These are phyloP conservation scores for Agrotis puta DNA, from an alignment of 2,888 invertebrate genomes.

Conservation along the genomic window DNA sequence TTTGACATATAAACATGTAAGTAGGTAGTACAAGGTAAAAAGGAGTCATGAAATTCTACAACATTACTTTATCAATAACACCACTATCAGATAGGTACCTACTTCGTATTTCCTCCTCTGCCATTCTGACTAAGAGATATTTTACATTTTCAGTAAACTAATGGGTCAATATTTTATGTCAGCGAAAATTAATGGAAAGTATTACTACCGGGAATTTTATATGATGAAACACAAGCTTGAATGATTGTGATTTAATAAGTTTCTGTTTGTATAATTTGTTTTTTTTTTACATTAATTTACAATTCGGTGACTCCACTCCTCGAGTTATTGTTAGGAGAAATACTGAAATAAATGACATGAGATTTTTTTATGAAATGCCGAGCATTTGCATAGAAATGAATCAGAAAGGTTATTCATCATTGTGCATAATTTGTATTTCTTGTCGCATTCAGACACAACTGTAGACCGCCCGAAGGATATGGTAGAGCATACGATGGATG, in stretches of 20 bases:
- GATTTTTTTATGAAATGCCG: neutral
- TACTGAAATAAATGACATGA: neutral
- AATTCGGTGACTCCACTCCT: neutral
- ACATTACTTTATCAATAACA: neutral
- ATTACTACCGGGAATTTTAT: neutral
- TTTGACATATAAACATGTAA: too few species aligned
- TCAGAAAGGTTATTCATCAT: neutral
- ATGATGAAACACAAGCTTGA: neutral
- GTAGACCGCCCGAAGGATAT: too few species aligned
- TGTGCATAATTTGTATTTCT: neutral
- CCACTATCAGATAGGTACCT: too few species aligned
- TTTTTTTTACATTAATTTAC: too few species aligned
- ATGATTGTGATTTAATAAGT: neutral
- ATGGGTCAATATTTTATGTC: neutral
- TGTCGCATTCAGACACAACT: too few species aligned
- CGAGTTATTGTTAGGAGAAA: slow-evolving; percentile 1
- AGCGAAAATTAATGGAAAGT: neutral
- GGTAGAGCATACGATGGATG: too few species aligned
- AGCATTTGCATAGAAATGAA: neutral
- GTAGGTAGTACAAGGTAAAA: neutral
- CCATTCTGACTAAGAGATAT: neutral
- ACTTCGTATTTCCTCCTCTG: neutral
- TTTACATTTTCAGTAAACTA: slow-evolving; percentile 12
- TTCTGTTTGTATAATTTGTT: neutral
- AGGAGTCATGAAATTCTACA: neutral